Evolutionary conservation across 1,140 invertebrate genomes (phyloP), one percentile per base, ranked within the genome.

Genomic region (Dolichoris vasculosae): DNA sequence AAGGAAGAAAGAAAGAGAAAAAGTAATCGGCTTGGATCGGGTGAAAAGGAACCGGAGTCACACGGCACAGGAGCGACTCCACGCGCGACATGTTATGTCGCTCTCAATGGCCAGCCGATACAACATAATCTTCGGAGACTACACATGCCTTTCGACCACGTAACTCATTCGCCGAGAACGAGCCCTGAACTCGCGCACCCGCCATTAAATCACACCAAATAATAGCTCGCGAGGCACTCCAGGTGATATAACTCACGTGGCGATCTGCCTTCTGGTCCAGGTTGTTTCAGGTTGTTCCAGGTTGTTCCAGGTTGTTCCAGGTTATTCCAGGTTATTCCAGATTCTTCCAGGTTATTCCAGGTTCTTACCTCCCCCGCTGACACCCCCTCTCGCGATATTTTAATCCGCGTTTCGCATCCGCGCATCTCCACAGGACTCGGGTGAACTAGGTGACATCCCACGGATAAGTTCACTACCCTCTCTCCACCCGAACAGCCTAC

Each of bases 161-260:
- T 78, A 51, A 78, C 67, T 69, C 59, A 84, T 51, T 51, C 40
- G 43, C 17, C 17, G 69, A 63, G 11, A 75, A 73, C 59, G 79
- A 48, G 75, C n/a, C 46, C 2, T 38, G 30, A 87, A 85, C 87
- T 43, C 23, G 71, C 48, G 38, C 83, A 86, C 81, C 23, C 40
- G n/a, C 55, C 81, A 30, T 83, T 85, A 86, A 86, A 86, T 86
- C 86, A 87, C 77, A 63, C 35, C 55, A 77, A 85, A 87, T 85
- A 87, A 86, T 84, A 87, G 84, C 73, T 83, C 84, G 30, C 9
- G 30, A 32, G 59, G 71, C 84, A 43, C 81, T 48, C 35, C 30
- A 43, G 17, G 87, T 67, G 80, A 80, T 48, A 77, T 77, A 83
- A 77, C 26, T 77, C 59, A 73, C 48, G 26, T 6, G 35, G 17